A percentile compares a stretch with the other conserved stretches of the same genome.
phyloP scores from a whole-genome alignment of 2,888 invertebrate species.

The Neoitamus cyanurus region DNA sequence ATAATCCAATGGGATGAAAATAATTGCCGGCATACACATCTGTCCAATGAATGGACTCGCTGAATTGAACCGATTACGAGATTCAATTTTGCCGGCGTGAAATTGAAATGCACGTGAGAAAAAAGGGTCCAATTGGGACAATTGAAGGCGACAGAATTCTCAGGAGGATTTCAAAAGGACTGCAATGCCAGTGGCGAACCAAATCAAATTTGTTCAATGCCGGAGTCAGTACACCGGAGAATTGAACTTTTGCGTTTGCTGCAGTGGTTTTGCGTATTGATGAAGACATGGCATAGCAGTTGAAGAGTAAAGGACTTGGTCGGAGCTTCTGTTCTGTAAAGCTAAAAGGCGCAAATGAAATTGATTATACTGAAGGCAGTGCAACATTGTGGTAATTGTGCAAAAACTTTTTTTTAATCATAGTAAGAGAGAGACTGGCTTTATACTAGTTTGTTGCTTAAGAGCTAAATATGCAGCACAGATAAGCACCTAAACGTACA shows the following conservation, averaged over 20 bases:
- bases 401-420: no score
- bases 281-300: neutral
- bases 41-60: neutral
- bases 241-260: neutral
- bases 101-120: conserved; percentile 27
- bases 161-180: conserved; percentile 16
- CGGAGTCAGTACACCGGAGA: neutral
- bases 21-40: conserved; percentile 3
- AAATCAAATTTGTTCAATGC: neutral
- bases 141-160: neutral
- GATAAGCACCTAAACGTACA: no score
- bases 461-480: no score
- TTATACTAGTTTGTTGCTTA: no score
- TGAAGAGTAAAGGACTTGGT: no score
- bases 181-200: neutral
- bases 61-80: conserved; percentile 8
- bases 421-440: no score
- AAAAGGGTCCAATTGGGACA: neutral
- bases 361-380: no score
- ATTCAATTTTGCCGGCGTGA: conserved; percentile 8
- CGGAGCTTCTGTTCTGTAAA: no score
- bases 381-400: no score
- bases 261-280: neutral
- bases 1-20: conserved; percentile 26
- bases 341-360: no score